Percentiles rank a stretch among this genome's conserved stretches.
phyloP scores from a whole-genome alignment of 2,113 vertebrate genomes.

The Pseudolaguvia tuberculata region DNA sequence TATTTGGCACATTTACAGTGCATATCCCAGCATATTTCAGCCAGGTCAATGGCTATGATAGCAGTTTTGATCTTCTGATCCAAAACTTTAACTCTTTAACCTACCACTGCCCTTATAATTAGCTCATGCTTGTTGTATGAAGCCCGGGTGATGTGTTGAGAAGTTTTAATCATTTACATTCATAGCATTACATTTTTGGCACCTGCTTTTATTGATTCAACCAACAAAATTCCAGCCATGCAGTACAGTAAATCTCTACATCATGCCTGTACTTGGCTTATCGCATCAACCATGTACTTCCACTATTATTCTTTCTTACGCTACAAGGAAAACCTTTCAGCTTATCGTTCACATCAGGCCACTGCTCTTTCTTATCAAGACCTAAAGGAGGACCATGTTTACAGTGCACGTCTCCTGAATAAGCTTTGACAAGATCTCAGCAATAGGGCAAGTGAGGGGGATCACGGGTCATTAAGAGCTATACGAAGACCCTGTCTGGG shows the following conservation, averaged over 20 bases:
- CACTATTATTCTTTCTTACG: conserved; percentile 25
- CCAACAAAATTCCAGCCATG: conserved; percentile 13
- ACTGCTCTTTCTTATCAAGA: conserved; percentile 22
- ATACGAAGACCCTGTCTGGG: conserved; percentile 31
- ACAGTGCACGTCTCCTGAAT: conserved; percentile 33
- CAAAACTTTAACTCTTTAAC: no score
- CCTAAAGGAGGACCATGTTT: conserved; percentile 30
- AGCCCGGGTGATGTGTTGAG: background rate
- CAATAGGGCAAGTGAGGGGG: conserved; percentile 32
- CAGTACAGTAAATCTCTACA: background rate
- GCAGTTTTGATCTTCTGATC: no score
- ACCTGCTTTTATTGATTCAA: background rate
- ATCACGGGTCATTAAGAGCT: conserved; percentile 38
- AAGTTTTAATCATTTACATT: background rate
- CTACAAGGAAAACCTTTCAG: conserved; percentile 14
- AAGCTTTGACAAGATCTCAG: conserved; percentile 29
- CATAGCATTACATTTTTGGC: background rate
- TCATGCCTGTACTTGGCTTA: conserved; percentile 7
- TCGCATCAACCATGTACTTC: background rate
- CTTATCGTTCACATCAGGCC: conserved; percentile 38
- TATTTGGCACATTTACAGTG: no score
- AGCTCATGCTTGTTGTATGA: background rate
- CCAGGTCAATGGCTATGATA: no score
- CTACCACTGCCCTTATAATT: no score
- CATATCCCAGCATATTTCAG: no score